A percentile compares a stretch with the other conserved stretches of the same genome.
Conservation (phyloP, 2,888 invertebrate species). For the Panopea generosa region DNA sequence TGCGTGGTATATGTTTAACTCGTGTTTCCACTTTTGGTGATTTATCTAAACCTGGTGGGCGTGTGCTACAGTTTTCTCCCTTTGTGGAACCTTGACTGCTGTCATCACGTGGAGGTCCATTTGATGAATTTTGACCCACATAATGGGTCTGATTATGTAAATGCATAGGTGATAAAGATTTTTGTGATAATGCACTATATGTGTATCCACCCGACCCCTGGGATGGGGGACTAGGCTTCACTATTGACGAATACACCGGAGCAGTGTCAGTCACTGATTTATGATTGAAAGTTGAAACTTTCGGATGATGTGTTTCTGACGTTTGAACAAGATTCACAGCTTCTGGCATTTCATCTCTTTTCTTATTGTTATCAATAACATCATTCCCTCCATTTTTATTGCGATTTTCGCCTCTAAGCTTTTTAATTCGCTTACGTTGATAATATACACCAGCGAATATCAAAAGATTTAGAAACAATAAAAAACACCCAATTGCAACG, state of each 20-base stretch:
- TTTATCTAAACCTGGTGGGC: conserved; percentile 36
- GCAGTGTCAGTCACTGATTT: conserved; percentile 40
- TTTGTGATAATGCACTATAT: conserved; percentile 77
- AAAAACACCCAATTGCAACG: conserved; percentile 96
- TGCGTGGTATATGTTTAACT: conserved; percentile 55
- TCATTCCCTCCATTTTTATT: conserved; percentile 41
- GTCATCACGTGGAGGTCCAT: conserved; percentile 24
- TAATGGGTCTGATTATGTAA: conserved; percentile 49
- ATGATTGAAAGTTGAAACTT: conserved; percentile 49
- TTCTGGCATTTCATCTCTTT: conserved; percentile 18
- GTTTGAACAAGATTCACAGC: conserved; percentile 47
- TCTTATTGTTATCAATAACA: conserved; percentile 21
- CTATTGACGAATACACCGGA: conserved; percentile 63
- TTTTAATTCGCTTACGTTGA: conserved; percentile 87
- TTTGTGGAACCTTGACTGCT: conserved; percentile 32
- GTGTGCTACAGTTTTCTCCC: conserved; percentile 14
- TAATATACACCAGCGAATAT: conserved; percentile 98
- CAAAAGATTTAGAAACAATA: conserved; percentile 95
- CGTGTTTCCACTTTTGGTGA: conserved; percentile 48
- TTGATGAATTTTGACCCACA: conserved; percentile 31
- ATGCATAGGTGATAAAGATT: conserved; percentile 78
- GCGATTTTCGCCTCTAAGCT: conserved; percentile 63
- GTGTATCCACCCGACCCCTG: conserved; percentile 67
- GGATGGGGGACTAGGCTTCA: conserved; percentile 57
- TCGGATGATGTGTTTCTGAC: conserved; percentile 25